These are phyloP conservation scores for Coreoperca whiteheadi DNA, from an alignment of 2,113 vertebrate species.

Conservation along the genomic window DNA sequence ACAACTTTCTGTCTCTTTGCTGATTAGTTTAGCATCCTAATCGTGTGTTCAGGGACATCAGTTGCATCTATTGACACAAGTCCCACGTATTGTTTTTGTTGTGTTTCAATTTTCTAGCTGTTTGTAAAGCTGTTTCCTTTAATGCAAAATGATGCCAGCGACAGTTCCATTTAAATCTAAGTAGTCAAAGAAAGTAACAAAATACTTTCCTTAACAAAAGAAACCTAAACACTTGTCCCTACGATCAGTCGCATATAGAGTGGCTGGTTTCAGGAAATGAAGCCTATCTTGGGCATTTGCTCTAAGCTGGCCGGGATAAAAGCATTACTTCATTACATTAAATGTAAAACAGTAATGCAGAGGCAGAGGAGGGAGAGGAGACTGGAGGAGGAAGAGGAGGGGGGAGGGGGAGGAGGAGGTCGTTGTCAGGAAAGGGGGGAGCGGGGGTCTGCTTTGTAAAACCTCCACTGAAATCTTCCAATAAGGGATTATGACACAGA, in stretches of 20 bases:
- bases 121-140: no score
- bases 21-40: constrained; percentile 30
- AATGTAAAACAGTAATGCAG: background rate
- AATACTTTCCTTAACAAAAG: background rate
- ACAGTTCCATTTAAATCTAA: no score
- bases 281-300: background rate
- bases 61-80: background rate
- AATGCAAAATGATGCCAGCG: no score
- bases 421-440: background rate
- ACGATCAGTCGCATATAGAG: background rate
- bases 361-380: background rate
- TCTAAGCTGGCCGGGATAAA: background rate
- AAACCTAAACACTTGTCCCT: background rate
- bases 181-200: background rate
- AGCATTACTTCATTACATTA: background rate
- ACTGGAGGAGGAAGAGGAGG: background rate
- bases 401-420: background rate
- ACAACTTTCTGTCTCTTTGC: constrained; percentile 13
- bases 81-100: background rate
- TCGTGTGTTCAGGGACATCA: constrained; percentile 53
- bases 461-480: constrained; percentile 69
- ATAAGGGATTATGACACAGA: constrained; percentile 83
- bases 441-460: constrained; percentile 61
- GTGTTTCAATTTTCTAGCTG: no score
- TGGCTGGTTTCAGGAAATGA: background rate